These are phyloP conservation scores for Nanorana parkeri DNA, from an alignment of 2,113 vertebrate species.

Conservation along the genomic window DNA sequence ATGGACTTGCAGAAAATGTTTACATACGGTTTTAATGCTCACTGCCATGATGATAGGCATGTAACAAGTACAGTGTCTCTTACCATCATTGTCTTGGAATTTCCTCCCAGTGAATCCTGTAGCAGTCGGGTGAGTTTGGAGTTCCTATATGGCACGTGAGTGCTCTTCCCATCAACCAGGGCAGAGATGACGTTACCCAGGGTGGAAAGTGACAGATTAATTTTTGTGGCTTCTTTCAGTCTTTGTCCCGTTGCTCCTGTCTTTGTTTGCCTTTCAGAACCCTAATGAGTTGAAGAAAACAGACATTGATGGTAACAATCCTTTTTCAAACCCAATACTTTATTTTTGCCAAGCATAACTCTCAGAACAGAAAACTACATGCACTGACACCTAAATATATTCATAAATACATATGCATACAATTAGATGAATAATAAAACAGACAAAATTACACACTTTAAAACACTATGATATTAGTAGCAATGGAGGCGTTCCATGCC, in stretches of 20 bases:
- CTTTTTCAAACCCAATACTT: background rate
- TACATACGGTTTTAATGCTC: too few species aligned
- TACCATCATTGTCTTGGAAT: constrained; percentile 99
- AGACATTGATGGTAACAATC: background rate
- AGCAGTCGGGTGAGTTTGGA: constrained; percentile 95
- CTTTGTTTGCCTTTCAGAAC: constrained; percentile 96
- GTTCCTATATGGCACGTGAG: constrained; percentile 96
- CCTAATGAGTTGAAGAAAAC: constrained; percentile 72
- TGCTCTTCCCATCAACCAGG: constrained; percentile 96
- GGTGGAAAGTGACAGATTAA: constrained; percentile 95
- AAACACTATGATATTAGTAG: too few species aligned
- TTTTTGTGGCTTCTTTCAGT: constrained; percentile 97
- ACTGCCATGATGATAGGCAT: too few species aligned
- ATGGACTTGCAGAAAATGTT: too few species aligned
- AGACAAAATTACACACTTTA: too few species aligned
- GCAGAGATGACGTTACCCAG: constrained; percentile 99
- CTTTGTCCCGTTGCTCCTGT: constrained; percentile 97
- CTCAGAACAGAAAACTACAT: too few species aligned
- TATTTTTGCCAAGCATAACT: too few species aligned
- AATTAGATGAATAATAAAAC: too few species aligned
- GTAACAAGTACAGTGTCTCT: constrained; percentile 46
- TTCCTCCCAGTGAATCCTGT: constrained; percentile 96
- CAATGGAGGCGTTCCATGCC: too few species aligned
- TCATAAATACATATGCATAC: too few species aligned
- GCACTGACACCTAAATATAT: too few species aligned